Evolutionary conservation across 1,140 invertebrate species (phyloP), one percentile per base, ranked within the genome.

Genomic region (Gryllus bimaculatus): DNA sequence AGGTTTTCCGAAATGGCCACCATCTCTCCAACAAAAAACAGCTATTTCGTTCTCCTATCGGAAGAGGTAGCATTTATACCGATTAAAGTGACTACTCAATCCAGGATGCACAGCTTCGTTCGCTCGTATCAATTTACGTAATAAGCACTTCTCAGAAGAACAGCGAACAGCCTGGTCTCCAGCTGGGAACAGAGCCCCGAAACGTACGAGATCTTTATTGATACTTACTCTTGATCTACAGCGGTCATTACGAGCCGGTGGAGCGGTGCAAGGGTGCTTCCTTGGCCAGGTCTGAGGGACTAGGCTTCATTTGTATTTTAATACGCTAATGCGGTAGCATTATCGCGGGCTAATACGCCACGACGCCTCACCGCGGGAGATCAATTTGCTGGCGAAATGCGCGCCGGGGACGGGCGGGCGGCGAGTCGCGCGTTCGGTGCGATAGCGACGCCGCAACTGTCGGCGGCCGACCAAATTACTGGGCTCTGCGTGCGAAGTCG

Each of bases 281-380:
- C 26, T 39, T 39, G 26, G 26, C 26, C 26, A 39, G 26, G 26
- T 18, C 54, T 66, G 10, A 7, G 18, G 54, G 54, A 66, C 54
- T 66, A 66, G 10, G 18, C 15, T 18, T 66, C 54, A 66, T 66
- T 66, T 66, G 54, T 66, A 66, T 66, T 66, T 66, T 66, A 66
- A 66, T 66, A 66, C 54, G 54, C 54, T 66, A 66, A 66, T 66
- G 54, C 54, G 54, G 54, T 66, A 66, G 54, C 54, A 66, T 66
- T 66, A 66, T 66, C 54, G 7, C 10, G 18, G 54, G 18, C 54
- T 66, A 66, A 66, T 66, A 66, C 7, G 54, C 54, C 10, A 66
- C 54, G 54, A 10, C 54, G 54, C 54, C 2, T 66, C 7, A 13
- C 54, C 10, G 54, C 7, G 0, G 18, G 54, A 66, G 54, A 66